Evolutionary conservation across 2,888 invertebrate genomes (phyloP), one percentile per base, ranked within the genome.

Genomic region (Phragmatobia fuliginosa): DNA sequence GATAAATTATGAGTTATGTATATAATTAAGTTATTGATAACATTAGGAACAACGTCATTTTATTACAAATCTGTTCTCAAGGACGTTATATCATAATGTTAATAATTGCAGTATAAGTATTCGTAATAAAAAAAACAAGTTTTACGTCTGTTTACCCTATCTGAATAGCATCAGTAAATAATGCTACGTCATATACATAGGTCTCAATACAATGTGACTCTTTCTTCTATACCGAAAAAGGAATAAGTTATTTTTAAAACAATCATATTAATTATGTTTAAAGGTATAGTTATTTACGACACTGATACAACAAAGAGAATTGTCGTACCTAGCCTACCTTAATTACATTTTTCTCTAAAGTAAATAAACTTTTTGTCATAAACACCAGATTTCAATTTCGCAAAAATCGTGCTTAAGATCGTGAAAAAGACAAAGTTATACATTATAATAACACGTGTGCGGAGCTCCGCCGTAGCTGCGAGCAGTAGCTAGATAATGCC

Each of bases 21-120:
- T 1, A 28, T n/a, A 14, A 63, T 58, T 62, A 58, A 62, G 38
- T 62, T 41, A 58, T 59, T 62, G 59, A 70, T 70, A 70, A 66
- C 3, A 58, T 56, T 36, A n/a, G n/a, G n/a, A n/a, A 56, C 4
- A 36, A 56, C 52, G 18, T 56, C 36, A 32, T 56, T 36, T 56
- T 65, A 56, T 56, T 36, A 52, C 16, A 36, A 52, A 10, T 33
- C 1, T 60, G 59, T 60, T 2, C 8, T 8, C 32, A 31, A 49
- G 3, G 32, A 8, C n/a, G 3, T 10, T 52, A 36, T 28, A 64
- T 64, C 64, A 33, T 25, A 52, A 56, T 36, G 36, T 36, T 49
- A 64, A 64, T 33, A 52, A 49, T 32, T 62, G 31, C 49, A n/a
- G 32, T 32, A 33, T 32, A 28, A 49, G 49, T 63, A 32, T n/a